Evolutionary conservation across 2,797 vertebrate genomes (phyloP).

Genomic region (Alosa sapidissima): DNA sequence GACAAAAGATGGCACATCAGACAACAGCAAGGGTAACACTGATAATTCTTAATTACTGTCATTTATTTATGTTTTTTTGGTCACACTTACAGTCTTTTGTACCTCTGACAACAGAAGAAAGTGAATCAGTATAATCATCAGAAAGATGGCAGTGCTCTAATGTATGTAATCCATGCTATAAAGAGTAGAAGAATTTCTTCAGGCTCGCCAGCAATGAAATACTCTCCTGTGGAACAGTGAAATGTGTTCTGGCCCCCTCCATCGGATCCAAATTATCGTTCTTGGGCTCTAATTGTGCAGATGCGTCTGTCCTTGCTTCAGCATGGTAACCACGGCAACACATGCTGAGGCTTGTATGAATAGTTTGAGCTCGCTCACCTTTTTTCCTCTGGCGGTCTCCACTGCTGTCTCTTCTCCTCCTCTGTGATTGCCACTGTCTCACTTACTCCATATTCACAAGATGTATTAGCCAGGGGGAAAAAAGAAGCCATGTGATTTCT

Average conservation of each 20-base stretch:
- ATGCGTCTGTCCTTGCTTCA: slow-evolving; percentile 2
- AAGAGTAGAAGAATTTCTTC: not conserved
- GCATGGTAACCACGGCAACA: not conserved
- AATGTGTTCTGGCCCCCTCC: not conserved
- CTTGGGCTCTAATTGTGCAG: slow-evolving; percentile 12
- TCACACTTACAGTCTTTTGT: too few species aligned
- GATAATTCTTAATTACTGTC: not conserved
- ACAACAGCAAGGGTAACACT: slow-evolving; percentile 90
- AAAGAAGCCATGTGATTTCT: too few species aligned
- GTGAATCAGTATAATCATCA: not conserved
- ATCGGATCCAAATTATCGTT: not conserved
- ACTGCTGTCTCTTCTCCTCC: not conserved
- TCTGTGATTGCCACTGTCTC: not conserved
- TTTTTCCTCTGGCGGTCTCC: not conserved
- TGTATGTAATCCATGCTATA: not conserved
- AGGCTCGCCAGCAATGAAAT: not conserved
- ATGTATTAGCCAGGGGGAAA: too few species aligned
- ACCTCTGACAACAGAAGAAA: not conserved
- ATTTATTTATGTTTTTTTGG: not conserved
- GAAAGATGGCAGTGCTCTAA: not conserved
- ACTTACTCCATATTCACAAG: not conserved
- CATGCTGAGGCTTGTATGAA: not conserved
- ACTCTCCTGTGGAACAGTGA: not conserved
- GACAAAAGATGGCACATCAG: slow-evolving; percentile 95
- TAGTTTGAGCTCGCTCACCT: slow-evolving; percentile 5